Base-by-base conservation (phyloP, 2,888 invertebrate genomes). In the Epinotia bilunana region DNA sequence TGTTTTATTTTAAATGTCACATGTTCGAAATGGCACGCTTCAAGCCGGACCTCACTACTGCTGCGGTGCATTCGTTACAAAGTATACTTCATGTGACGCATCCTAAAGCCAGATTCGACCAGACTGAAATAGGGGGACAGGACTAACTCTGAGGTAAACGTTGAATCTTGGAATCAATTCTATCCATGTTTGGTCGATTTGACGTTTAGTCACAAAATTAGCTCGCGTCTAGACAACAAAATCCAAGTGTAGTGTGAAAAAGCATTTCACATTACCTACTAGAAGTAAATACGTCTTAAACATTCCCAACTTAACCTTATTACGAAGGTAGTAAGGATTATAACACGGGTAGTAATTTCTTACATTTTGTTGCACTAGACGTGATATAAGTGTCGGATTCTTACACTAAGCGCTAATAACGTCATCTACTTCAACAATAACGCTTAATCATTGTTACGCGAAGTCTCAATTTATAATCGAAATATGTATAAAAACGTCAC, bases 11-110 rank as follows among this genome's bases (percentile, higher is more conserved):
- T 88, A 88, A 89, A 90, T 88, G 82, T 84, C 80, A 90, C 87
- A 89, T 84, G 87, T 86, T 88, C 84, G 85, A 84, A 86, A 93
- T 93, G 93, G 93, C 93, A 93, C 92, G 84, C 83, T 83, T 85
- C 84, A 86, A 89, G 91, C 92, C 91, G 89, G 82, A 77, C 69
- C 60, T 53, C 64, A 74, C 73, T 76, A 46, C 74, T 53, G 61
- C 23, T 49, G 60, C 67, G 46, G 74, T 53, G 75, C 60, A 46
- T 68, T 46, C 39, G 70, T 49, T 23, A 65, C 18, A 68, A 20
- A 60, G 58, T n/a, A n/a, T 69, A 68, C 39, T 67, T 68, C 58
- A 60, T 60, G 69, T 69, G 69, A 63, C 62, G 55, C 60, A 33
- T 62, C 20, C 49, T 49, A 49, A 49, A 16, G 49, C 49, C 13